phyloP scores from a whole-genome alignment of 2,113 vertebrate genomes.

The Ardeotis arabs region DNA sequence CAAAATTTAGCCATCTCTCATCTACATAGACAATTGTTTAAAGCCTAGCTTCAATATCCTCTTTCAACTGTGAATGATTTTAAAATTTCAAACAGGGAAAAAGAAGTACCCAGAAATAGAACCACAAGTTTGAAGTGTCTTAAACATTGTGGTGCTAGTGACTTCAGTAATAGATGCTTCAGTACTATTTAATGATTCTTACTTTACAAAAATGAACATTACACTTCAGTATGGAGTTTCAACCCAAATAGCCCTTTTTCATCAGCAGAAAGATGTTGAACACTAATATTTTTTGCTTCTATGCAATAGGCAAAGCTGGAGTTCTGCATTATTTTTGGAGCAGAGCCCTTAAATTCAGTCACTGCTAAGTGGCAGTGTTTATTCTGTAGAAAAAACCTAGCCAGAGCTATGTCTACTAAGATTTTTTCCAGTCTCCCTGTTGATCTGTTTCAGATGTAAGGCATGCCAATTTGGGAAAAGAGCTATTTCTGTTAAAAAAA shows the following conservation, averaged over 20 bases:
- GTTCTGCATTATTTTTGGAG: slow-evolving; percentile 2
- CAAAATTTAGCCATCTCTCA: not conserved
- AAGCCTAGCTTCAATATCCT: not conserved
- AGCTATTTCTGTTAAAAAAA: not conserved
- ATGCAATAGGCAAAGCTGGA: not conserved
- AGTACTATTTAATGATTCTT: not conserved
- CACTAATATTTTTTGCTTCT: not conserved
- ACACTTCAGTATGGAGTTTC: not conserved
- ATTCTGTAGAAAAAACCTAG: not conserved
- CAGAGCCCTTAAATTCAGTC: not conserved
- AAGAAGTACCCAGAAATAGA: slow-evolving; percentile 16
- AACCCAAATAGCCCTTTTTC: not conserved
- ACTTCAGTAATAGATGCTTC: not conserved
- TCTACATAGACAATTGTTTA: not conserved
- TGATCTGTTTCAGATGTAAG: not conserved
- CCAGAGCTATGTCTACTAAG: not conserved
- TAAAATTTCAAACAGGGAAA: not conserved
- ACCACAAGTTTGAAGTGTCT: not conserved
- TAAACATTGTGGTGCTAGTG: not conserved
- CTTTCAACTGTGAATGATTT: not conserved
- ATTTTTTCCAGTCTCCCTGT: not conserved
- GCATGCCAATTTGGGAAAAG: not conserved
- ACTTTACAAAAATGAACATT: not conserved
- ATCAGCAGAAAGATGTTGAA: not conserved
- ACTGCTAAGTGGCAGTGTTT: not conserved